phyloP scores from a whole-genome alignment of 2,113 vertebrate species.

The Prinia subflava region DNA sequence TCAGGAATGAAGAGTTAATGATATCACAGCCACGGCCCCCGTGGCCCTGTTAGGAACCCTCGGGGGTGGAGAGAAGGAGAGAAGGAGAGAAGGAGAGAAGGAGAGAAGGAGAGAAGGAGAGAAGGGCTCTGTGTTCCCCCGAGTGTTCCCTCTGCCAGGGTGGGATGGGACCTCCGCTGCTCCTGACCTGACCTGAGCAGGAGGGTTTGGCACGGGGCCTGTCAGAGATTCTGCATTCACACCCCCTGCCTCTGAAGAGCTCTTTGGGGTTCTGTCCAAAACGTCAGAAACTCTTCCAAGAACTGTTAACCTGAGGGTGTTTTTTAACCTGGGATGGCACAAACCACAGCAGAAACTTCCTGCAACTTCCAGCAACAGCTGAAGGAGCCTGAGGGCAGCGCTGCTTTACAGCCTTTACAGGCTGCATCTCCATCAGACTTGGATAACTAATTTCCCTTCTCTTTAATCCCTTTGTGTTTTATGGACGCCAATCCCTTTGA shows the following conservation, averaged over 20 bases:
- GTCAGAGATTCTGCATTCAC: neutral
- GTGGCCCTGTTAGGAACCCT: neutral
- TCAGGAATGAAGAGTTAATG: accelerated
- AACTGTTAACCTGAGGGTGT: neutral
- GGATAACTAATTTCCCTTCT: neutral
- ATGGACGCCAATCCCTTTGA: neutral
- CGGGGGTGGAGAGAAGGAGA: no score
- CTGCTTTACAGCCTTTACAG: neutral
- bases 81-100: no score
- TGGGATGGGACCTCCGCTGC: neutral
- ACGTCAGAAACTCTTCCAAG: neutral
- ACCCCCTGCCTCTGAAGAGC: neutral
- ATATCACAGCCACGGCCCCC: accelerated
- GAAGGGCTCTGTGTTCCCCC: accelerated
- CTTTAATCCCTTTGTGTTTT: neutral
- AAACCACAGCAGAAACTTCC: neutral
- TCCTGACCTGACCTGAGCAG: neutral
- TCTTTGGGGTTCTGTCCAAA: neutral
- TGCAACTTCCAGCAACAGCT: neutral
- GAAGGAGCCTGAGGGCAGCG: neutral
- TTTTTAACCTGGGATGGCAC: neutral
- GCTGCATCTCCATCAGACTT: neutral
- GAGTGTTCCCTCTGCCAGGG: accelerated
- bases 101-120: no score
- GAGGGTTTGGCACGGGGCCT: neutral